A percentile compares a stretch with the other conserved stretches of the same genome.
Evolutionary conservation across 2,797 vertebrate species (phyloP).

Genomic region (Sebastiscus albofasciatus): DNA sequence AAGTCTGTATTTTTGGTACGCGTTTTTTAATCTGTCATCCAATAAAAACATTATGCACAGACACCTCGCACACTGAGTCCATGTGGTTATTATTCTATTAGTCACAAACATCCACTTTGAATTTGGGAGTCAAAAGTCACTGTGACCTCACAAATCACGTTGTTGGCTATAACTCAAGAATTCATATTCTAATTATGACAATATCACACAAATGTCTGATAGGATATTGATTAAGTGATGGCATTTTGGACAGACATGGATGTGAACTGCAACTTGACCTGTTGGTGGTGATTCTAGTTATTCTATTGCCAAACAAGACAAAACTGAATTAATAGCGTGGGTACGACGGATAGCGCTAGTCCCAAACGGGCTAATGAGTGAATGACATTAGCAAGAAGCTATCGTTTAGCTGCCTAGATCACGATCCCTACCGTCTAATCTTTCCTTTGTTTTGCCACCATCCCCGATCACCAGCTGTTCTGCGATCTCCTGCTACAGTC

Average conservation of each 20-base stretch:
- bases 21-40: neutral
- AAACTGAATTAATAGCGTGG: neutral
- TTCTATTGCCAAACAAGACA: neutral
- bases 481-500: neutral
- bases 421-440: neutral
- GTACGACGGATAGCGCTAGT: neutral
- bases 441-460: neutral
- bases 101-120: too few relatives aligned
- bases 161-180: too few relatives aligned
- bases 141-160: too few relatives aligned
- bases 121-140: too few relatives aligned
- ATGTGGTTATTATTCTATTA: too few relatives aligned
- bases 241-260: too few relatives aligned
- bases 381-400: neutral
- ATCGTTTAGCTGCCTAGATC: neutral
- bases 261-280: too few relatives aligned
- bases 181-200: too few relatives aligned
- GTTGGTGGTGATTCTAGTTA: too few relatives aligned
- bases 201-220: too few relatives aligned
- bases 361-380: neutral
- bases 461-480: neutral
- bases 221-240: too few relatives aligned
- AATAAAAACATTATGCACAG: neutral
- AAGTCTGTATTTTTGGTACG: neutral
- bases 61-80: neutral